phyloP scores from a whole-genome alignment of 64 coral and sea anemone genomes.

The Dendrophyllia cribrosa region DNA sequence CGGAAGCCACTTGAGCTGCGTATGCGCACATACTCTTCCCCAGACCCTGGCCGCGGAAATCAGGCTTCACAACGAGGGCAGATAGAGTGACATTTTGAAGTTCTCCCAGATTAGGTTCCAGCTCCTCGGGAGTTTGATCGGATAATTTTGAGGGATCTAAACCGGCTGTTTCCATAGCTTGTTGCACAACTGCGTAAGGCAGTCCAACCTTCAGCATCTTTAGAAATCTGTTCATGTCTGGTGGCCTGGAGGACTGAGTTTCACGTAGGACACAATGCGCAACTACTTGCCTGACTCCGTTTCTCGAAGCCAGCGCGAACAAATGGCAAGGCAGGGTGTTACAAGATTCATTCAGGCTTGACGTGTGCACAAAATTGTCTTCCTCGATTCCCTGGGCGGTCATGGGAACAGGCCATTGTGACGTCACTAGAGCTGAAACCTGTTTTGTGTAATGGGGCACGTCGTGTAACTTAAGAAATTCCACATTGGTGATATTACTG shows the following conservation, averaged over 20 bases:
- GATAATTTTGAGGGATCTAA: slow-evolving; percentile 44
- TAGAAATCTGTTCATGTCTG: slow-evolving; percentile 32
- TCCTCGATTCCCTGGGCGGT: slow-evolving; percentile 48
- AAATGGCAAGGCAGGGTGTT: slow-evolving; percentile 76
- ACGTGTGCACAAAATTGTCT: slow-evolving; percentile 58
- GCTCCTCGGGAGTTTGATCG: not conserved
- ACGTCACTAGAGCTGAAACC: slow-evolving; percentile 38
- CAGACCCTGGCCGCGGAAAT: slow-evolving; percentile 64
- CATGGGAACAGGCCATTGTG: slow-evolving; percentile 65
- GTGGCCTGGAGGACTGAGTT: not conserved
- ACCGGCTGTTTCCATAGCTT: slow-evolving; percentile 43
- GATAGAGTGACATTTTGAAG: slow-evolving; percentile 21
- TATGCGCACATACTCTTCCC: slow-evolving; percentile 77
- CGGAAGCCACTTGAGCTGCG: slow-evolving; percentile 32
- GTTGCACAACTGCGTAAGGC: slow-evolving; percentile 30
- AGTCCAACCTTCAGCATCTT: slow-evolving; percentile 67
- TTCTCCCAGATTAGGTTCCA: not conserved
- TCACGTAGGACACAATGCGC: slow-evolving; percentile 47
- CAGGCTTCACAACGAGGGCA: slow-evolving; percentile 66
- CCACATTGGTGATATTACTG: not conserved
- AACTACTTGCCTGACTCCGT: slow-evolving; percentile 12
- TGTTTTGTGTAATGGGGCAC: slow-evolving; percentile 34
- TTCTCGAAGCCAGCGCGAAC: slow-evolving; percentile 15
- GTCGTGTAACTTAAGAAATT: slow-evolving; percentile 48
- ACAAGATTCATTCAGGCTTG: slow-evolving; percentile 71